Base-by-base conservation (phyloP, 2,113 vertebrate species). In the Peromyscus maniculatus region DNA sequence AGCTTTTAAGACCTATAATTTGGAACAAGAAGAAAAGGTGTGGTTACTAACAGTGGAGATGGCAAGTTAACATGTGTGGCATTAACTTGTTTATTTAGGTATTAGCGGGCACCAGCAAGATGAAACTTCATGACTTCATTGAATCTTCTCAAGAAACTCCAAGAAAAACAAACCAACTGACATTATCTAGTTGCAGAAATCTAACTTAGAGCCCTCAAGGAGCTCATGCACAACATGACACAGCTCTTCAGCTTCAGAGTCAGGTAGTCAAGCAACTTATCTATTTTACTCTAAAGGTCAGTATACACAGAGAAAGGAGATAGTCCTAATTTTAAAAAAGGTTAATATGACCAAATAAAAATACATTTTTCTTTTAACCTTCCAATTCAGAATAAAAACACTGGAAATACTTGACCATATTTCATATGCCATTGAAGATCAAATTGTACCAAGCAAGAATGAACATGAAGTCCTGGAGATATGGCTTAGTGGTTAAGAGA, bases 61-160 rank as follows among this genome's bases (percentile, higher is more conserved):
- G 28, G 8, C 39, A 74, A 6, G 12, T 2, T 46, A 1, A 2
- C 7, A 10, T 9, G 3, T 22, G 39, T 0, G 13, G 0, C 11
- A 9, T 10, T 4, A 46, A 62, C 0, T 1, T 59, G 3, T 55
- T 49, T 22, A 13, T 52, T 66, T 11, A 36, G 28, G 24, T 2
- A 57, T 62, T 4, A 77, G 52, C n/a, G 5, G 1, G 5, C 0
- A 8, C 43, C 33, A 46, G 2, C 33, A 52, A 43, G 6, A 21
- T 36, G 1, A 9, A 12, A 5, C 4, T 93, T 62, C 19, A 39
- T 19, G 3, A 46, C n/a, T 36, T 72, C 43, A 82, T 79, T 82
- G 49, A 36, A 55, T 86, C 15, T 4, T 83, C 6, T 57, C 8
- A 52, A 22, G 15, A 84, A 88, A 43, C 15, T 15, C 28, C 43